Base-by-base conservation (phyloP, 2,113 vertebrate genomes). In the Sebastes fasciatus region DNA sequence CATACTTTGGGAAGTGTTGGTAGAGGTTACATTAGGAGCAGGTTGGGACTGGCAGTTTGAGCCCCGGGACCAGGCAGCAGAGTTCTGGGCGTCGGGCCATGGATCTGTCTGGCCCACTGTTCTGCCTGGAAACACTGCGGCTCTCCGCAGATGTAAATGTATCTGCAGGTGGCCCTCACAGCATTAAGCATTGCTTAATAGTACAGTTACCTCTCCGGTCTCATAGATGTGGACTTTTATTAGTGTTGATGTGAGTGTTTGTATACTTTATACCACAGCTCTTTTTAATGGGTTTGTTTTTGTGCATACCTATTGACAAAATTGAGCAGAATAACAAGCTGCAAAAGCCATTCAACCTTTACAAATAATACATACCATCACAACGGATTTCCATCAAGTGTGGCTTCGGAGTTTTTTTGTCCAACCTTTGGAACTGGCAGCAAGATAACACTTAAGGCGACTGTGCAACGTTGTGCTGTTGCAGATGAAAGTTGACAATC, bases 81-180 rank as follows among this genome's bases (percentile, higher is more conserved):
- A 63, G 65, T 76, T 90, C 90, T 91, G 84, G 90, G 91, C 92
- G 26, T 58, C 0, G 34, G 80, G 89, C 92, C 92, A 93, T 34
- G 57, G 69, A 91, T 84, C 78, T 89, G 88, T 91, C 87, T 83
- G 84, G 80, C 73, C 84, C 65, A 48, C 80, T 82, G 78, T 87
- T 76, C 70, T 52, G 68, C 46, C 75, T 84, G 76, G 80, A 72
- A 88, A 77, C 67, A 60, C 69, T 40, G 63, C 77, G 62, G 75
- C 58, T 67, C 66, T 77, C 88, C 66, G 74, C 79, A 80, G 75
- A 88, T 88, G 77, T 83, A 84, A 89, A 77, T 82, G 85, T 74
- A 71, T 77, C 77, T 77, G 71, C 84, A 86, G 89, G 84, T 85
- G 87, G 80, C 83, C 61, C 79, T 72, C 63, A 68, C 63, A 10